phyloP scores from a whole-genome alignment of 1,140 invertebrate genomes.

The Trichogramma pretiosum region DNA sequence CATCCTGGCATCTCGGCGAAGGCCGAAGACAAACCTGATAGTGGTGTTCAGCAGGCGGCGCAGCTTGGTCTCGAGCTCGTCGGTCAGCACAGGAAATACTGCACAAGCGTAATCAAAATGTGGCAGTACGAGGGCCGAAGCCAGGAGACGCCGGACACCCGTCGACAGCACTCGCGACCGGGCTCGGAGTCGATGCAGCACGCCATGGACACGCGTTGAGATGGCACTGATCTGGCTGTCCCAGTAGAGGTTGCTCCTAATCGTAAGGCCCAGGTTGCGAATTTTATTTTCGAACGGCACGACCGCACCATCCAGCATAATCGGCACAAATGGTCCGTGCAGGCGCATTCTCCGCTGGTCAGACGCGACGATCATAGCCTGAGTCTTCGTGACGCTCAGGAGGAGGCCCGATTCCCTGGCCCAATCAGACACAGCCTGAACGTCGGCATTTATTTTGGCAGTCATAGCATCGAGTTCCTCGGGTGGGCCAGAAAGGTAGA shows the following conservation, averaged over 20 bases:
- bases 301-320: background rate
- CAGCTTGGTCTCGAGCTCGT: background rate
- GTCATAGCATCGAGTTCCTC: background rate
- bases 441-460: background rate
- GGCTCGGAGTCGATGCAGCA: background rate
- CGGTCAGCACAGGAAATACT: background rate
- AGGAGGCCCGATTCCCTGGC: background rate
- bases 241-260: background rate
- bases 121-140: background rate
- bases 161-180: background rate
- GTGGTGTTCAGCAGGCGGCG: background rate
- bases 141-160: background rate
- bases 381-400: background rate
- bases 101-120: background rate
- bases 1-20: too few relatives aligned
- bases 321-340: background rate
- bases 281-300: background rate
- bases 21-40: background rate
- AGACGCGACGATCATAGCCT: too few relatives aligned
- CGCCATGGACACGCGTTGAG: background rate
- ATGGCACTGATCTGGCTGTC: background rate
- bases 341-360: background rate
- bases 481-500: background rate
- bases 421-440: background rate
- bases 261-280: background rate